Evolutionary conservation across 2,113 vertebrate species (phyloP).

Genomic region (Picathartes gymnocephalus): DNA sequence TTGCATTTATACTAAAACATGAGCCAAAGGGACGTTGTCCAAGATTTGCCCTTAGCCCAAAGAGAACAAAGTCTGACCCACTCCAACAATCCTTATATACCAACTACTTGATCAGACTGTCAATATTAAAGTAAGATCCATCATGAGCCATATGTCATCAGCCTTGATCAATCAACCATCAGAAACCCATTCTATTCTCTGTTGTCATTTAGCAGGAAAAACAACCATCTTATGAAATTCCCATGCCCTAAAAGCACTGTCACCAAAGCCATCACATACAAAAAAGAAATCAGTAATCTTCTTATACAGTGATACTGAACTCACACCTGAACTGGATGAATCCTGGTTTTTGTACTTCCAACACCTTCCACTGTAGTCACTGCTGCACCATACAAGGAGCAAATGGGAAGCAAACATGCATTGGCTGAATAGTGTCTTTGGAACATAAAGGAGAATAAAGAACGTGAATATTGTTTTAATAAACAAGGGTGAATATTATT

Average conservation of each 20-base stretch:
- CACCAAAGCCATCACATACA: not conserved
- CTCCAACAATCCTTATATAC: not conserved
- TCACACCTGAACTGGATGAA: conserved; percentile 82
- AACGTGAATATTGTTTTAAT: not conserved
- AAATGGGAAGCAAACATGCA: conserved; percentile 80
- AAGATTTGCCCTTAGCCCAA: not conserved
- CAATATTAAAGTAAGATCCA: not conserved
- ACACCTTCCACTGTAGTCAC: conserved; percentile 83
- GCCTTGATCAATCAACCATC: not conserved
- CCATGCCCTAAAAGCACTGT: not conserved
- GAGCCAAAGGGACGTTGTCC: not conserved
- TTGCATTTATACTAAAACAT: not conserved
- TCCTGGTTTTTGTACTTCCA: conserved; percentile 78
- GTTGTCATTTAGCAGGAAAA: not conserved
- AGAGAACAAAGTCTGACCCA: not conserved
- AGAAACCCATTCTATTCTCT: not conserved
- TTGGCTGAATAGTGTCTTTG: conserved; percentile 79
- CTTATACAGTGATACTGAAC: not conserved
- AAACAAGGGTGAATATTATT: not conserved
- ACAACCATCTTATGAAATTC: not conserved
- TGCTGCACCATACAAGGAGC: conserved; percentile 75
- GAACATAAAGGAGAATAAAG: conserved; percentile 1
- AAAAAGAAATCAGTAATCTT: not conserved
- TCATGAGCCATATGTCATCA: not conserved
- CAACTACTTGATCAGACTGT: not conserved